Evolutionary conservation across 37 sponge, comb jelly and placozoan genomes (phyloP).

Genomic region (Trichoplax adhaerens): DNA sequence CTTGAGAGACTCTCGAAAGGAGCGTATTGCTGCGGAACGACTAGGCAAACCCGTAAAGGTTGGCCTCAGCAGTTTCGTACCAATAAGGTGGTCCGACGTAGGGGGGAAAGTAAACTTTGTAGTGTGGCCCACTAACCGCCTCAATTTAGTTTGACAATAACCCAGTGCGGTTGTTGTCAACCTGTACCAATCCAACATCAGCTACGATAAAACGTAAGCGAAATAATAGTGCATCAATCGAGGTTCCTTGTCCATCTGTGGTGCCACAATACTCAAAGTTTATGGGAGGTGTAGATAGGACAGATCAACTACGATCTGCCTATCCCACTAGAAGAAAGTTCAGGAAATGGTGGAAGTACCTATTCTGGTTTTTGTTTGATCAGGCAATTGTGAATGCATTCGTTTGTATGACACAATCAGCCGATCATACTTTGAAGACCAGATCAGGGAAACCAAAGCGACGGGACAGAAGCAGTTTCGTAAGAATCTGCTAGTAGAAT

Average conservation of each 20-base stretch:
- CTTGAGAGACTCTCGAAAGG: constrained; percentile 5
- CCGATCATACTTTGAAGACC: too few relatives aligned
- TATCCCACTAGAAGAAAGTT: constrained; percentile 10
- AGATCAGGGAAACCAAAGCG: too few relatives aligned
- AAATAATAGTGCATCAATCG: neutral
- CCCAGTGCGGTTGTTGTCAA: constrained; percentile 16
- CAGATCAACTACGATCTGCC: constrained; percentile 10
- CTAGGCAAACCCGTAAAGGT: constrained; percentile 2
- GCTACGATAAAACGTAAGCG: constrained; percentile 1
- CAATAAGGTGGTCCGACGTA: constrained; percentile 4
- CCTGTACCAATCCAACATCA: neutral
- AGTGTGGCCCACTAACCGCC: constrained; percentile 10
- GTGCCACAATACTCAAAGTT: neutral
- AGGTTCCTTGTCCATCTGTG: constrained; percentile 1
- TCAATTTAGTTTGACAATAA: constrained; percentile 23
- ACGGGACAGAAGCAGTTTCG: too few relatives aligned
- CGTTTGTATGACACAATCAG: too few relatives aligned
- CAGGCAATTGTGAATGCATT: too few relatives aligned
- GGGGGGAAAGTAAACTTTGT: constrained; percentile 9
- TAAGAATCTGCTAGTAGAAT: too few relatives aligned
- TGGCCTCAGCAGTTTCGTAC: constrained; percentile 8
- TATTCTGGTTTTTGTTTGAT: constrained; percentile 10
- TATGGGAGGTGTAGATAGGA: constrained; percentile 8
- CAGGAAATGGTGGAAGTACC: constrained; percentile 4
- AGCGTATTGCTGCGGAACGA: constrained; percentile 1